Percentiles rank a stretch among this genome's conserved stretches.
phyloP scores from a whole-genome alignment of 2,797 vertebrate species.

The Tamandua tetradactyla region DNA sequence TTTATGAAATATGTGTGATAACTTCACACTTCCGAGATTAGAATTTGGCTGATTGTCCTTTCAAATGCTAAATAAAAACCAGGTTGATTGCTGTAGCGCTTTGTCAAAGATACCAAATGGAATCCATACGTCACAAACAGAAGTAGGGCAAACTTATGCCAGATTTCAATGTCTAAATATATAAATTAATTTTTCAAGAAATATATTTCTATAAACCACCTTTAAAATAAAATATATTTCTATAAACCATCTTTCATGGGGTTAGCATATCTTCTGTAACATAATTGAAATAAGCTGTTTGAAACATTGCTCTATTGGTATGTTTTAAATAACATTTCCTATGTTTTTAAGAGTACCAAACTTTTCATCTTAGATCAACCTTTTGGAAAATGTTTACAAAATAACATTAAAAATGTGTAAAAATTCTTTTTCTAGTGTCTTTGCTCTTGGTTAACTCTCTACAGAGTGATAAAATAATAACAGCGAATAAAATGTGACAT shows the following conservation, averaged over 20 bases:
- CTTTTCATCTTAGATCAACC: not conserved
- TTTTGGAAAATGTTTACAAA: constrained; percentile 22
- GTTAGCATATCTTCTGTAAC: not conserved
- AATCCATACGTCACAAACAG: not conserved
- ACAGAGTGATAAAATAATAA: not conserved
- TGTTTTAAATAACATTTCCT: not conserved
- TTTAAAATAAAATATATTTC: not conserved
- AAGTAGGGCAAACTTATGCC: constrained; percentile 1
- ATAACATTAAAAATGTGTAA: not conserved
- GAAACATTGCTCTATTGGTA: not conserved
- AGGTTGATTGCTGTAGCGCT: constrained; percentile 1
- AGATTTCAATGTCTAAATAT: not conserved
- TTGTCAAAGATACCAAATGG: constrained; percentile 35
- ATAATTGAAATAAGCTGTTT: not conserved
- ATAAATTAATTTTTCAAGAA: constrained; percentile 1
- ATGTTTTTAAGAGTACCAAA: not conserved
- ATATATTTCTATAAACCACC: not conserved
- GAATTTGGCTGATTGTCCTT: constrained; percentile 58
- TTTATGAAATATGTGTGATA: constrained; percentile 4
- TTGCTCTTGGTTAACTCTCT: not conserved
- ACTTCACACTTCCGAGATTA: constrained; percentile 60
- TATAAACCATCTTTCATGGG: not conserved
- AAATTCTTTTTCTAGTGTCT: not conserved
- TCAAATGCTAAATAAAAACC: constrained; percentile 53
- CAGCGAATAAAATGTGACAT: not conserved